Evolutionary conservation across 2,888 invertebrate genomes (phyloP), one percentile per base, ranked within the genome.

Genomic region (Alloscopus bannaensis): DNA sequence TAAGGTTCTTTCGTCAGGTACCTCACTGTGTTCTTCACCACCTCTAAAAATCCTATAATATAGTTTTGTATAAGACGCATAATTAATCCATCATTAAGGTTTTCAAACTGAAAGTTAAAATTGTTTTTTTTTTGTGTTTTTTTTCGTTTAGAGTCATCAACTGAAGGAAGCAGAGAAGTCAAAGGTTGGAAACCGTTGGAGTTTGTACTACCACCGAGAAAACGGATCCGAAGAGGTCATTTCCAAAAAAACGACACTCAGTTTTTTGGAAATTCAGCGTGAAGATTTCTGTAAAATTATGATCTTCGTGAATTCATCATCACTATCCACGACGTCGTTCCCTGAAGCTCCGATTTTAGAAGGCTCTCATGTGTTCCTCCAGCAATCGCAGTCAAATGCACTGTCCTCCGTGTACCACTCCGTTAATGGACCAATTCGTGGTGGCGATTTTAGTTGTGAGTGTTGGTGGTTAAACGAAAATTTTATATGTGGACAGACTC

Each of bases 401-500:
- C 73, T 75, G 66, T 40, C 68, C 28, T 66, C 24, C 62, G n/a
- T 47, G 31, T 13, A 60, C 45, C 50, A 55, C 73, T 16, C 55
- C n/a, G 36, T 45, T 72, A 47, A 62, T 64, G 76, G 65, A 76
- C 76, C 68, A 76, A 47, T 66, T 66, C 24, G 52, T 29, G 50
- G 31, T 66, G 64, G 64, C 36, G 50, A 66, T 52, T 50, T 76
- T 8, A 40, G 60, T 60, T 55, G 57, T 59, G 75, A 66, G 75
- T 75, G 75, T 76, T 29, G 76, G 76, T 76, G 76, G 76, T 76
- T 68, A 68, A 68, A 50, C 57, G 57, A 60, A 65, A 76, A 60
- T 68, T 60, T 76, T 52, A 70, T 70, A 76, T 68, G 66, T 76
- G 68, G 73, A 75, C 57, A 75, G 73, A 75, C 76, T 76, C 76